Evolutionary conservation across 2,113 vertebrate genomes (phyloP).

Genomic region (Anarhynchus alexandrinus): DNA sequence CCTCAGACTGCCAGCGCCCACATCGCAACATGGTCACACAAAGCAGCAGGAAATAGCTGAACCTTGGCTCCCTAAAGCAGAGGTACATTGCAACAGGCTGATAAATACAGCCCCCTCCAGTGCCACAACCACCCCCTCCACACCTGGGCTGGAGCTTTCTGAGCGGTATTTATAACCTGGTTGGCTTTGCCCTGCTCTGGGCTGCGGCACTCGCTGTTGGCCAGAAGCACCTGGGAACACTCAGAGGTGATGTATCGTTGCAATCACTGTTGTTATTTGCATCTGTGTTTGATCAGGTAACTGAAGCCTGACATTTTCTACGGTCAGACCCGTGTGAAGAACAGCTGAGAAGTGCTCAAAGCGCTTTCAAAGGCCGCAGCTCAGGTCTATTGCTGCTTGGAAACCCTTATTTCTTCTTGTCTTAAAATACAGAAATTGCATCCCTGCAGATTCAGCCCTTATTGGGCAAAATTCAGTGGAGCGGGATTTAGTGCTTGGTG

Average conservation of each 20-base stretch:
- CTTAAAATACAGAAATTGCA: neutral
- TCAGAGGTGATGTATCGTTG: neutral
- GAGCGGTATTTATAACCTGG: neutral
- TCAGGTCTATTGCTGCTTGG: fast-evolving
- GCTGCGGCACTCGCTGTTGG: neutral
- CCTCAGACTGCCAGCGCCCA: fast-evolving
- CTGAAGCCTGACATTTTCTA: neutral
- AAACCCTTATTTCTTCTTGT: neutral
- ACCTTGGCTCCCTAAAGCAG: fast-evolving
- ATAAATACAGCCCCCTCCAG: fast-evolving
- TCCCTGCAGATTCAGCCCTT: neutral
- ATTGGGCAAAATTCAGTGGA: fast-evolving
- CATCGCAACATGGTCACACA: fast-evolving
- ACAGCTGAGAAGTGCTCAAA: neutral
- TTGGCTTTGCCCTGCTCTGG: neutral
- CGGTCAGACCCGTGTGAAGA: neutral
- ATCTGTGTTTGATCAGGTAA: neutral
- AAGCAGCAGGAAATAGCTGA: neutral
- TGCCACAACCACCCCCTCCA: fast-evolving
- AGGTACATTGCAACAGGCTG: fast-evolving
- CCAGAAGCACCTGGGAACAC: neutral
- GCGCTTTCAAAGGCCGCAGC: neutral
- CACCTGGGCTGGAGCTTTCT: fast-evolving
- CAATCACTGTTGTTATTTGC: neutral
- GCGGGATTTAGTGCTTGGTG: neutral